Evolutionary conservation across 2,113 vertebrate genomes (phyloP).

Genomic region (Brachyistius frenatus): DNA sequence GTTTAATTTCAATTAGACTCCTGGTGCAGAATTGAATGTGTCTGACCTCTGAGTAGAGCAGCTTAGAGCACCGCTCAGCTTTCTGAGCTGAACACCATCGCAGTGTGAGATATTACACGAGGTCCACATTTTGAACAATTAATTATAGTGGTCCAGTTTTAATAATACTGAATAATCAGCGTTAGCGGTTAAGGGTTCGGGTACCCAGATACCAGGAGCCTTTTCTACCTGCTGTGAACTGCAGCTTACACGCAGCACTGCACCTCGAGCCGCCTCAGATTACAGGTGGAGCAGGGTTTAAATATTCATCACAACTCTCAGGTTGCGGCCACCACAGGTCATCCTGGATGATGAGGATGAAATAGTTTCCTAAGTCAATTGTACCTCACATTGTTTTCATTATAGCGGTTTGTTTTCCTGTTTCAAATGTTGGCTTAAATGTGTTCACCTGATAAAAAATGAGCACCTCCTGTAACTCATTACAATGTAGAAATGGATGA

Average conservation of each 20-base stretch:
- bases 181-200: neutral
- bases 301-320: constrained; percentile 65
- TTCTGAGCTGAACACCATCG: neutral
- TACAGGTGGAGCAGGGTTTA: constrained; percentile 37
- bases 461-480: no score
- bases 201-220: neutral
- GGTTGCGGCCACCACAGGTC: constrained; percentile 41
- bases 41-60: neutral
- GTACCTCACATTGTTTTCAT: no score
- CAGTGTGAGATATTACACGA: constrained; percentile 39
- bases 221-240: no score
- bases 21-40: constrained; percentile 15
- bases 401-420: no score
- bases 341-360: no score
- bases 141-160: no score
- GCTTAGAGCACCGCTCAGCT: neutral
- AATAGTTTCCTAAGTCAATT: no score
- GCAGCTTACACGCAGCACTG: neutral
- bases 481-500: no score
- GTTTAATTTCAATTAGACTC: neutral
- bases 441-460: no score
- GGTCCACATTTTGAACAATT: neutral
- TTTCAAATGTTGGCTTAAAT: no score
- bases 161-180: neutral
- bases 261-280: constrained; percentile 32